Base-by-base conservation (phyloP, 1,140 invertebrate genomes). In the Lethocerus indicus region DNA sequence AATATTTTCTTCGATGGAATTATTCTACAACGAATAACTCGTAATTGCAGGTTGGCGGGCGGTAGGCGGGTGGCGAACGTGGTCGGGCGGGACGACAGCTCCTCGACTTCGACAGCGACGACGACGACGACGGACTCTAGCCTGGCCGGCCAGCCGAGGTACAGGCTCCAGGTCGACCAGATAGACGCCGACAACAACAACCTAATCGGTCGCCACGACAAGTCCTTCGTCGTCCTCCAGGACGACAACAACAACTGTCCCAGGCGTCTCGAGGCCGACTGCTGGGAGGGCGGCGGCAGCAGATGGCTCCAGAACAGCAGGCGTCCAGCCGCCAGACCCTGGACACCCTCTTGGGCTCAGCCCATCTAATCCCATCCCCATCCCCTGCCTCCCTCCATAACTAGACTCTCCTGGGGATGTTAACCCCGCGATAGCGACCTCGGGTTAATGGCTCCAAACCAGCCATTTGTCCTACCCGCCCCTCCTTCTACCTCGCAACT, bases 191-290 rank as follows among this genome's bases (percentile, higher is more conserved):
- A 56, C 43, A 36, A 43, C 21, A 23, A 18, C 7, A 35, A 26
- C 25, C 14, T 14, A 14, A n/a, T n/a, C n/a, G n/a, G n/a, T n/a
- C n/a, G n/a, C 24, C 14, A 52, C 29, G 45, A 51, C 26, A 49
- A 47, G 26, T 28, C 55, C 1, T 57, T 57, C 37, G 53, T 57
- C 25, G 55, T 57, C 13, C 28, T 57, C 18, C 37, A 39, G 32
- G 55, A 57, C 23, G 29, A 51, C 47, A 52, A 52, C 54, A 56
- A 56, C 54, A n/a, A n/a, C n/a, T n/a, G n/a, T n/a, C n/a, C n/a
- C n/a, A n/a, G n/a, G n/a, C n/a, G n/a, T n/a, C n/a, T n/a, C n/a
- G n/a, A n/a, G n/a, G n/a, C n/a, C n/a, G n/a, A n/a, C n/a, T n/a
- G n/a, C 5, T 21, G 23, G 26, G 49, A 42, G n/a, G 24, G 39